Conservation (phyloP, 1,140 invertebrate species). For the Episyrphus balteatus region DNA sequence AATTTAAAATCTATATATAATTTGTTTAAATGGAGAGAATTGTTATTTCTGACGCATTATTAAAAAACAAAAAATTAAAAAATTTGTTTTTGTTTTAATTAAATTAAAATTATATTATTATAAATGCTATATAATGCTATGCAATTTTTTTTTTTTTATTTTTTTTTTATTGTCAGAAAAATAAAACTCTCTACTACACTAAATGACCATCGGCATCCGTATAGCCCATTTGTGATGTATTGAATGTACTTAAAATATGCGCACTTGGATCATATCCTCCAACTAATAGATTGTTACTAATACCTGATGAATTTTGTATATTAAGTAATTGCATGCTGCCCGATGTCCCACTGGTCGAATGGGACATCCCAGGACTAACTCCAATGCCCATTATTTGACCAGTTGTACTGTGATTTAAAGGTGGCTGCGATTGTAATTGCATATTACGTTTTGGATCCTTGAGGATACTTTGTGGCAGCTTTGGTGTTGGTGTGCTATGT, state of each 20-base stretch:
- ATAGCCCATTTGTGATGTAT: slow-evolving; percentile 23
- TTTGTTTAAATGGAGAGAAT: too few species aligned
- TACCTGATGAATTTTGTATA: slow-evolving; percentile 19
- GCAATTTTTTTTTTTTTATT: too few species aligned
- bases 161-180: too few species aligned
- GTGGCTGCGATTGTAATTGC: slow-evolving; percentile 10
- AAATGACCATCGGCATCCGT: slow-evolving; percentile 35
- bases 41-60: too few species aligned
- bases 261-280: slow-evolving; percentile 28
- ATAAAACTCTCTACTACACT: slow-evolving; percentile 18
- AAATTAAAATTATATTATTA: too few species aligned
- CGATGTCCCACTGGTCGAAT: slow-evolving; percentile 7
- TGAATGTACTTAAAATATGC: slow-evolving; percentile 29
- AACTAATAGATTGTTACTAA: slow-evolving; percentile 31
- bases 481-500: slow-evolving; percentile 23
- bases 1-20: too few species aligned
- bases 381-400: slow-evolving; percentile 11
- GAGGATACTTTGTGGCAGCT: slow-evolving; percentile 48
- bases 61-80: too few species aligned
- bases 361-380: slow-evolving; percentile 6
- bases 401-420: slow-evolving; percentile 24
- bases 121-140: too few species aligned
- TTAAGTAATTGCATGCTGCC: slow-evolving; percentile 34
- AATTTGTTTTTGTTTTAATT: too few species aligned
- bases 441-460: slow-evolving; percentile 47